Conservation (phyloP, 2,113 vertebrate genomes). For the Pluvialis apricaria region DNA sequence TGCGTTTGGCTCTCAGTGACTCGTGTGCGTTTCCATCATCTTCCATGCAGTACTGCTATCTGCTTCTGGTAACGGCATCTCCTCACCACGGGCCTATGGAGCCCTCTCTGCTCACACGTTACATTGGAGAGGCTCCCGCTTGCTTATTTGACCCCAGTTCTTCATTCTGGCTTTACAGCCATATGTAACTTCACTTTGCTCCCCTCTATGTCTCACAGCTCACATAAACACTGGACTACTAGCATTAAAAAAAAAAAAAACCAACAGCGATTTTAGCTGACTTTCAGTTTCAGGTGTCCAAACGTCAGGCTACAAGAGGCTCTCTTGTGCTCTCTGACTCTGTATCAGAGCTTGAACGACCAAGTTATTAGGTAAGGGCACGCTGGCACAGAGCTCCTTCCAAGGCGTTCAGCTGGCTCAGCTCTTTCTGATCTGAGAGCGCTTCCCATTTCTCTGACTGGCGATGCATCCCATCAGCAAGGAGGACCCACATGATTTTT, state of each 20-base stretch:
- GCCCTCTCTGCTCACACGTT: not conserved
- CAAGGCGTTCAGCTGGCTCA: accelerated
- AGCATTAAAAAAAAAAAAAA: not conserved
- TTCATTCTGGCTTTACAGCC: not conserved
- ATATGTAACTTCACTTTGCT: not conserved
- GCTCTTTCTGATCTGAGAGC: not conserved
- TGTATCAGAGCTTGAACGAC: not conserved
- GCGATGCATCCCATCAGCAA: not conserved
- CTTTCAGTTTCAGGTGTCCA: not conserved
- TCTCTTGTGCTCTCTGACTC: not conserved
- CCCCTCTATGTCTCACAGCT: not conserved
- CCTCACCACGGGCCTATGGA: not conserved
- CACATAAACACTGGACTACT: not conserved
- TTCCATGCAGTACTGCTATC: not conserved
- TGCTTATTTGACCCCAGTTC: not conserved
- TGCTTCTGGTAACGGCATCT: not conserved
- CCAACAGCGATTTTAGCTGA: not conserved
- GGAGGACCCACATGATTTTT: not conserved
- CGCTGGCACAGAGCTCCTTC: not conserved
- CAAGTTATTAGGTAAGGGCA: not conserved
- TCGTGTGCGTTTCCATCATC: not conserved
- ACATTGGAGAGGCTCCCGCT: not conserved
- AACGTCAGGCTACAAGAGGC: not conserved
- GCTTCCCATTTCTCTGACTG: not conserved
- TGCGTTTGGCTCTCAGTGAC: not conserved